Conservation (phyloP, 2,888 invertebrate species). For the Craniophora ligustri region DNA sequence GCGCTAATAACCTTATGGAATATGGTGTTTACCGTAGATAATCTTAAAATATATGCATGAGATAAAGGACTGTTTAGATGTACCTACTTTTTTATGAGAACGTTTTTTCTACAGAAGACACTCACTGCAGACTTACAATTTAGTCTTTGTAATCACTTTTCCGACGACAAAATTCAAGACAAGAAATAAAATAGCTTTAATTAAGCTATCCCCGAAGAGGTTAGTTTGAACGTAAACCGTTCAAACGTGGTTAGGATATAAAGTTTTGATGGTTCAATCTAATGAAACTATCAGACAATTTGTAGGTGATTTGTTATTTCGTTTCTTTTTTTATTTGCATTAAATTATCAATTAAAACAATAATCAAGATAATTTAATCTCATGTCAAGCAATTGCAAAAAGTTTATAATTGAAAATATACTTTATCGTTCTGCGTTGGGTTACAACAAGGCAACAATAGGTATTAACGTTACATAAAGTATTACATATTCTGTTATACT, state of each 20-base stretch:
- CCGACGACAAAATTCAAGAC: constrained; percentile 8
- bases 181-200: no score
- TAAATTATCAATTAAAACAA: no score
- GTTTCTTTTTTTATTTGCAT: background rate
- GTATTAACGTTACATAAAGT: constrained; percentile 17
- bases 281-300: background rate
- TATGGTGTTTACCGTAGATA: constrained; percentile 16
- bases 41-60: constrained; percentile 29
- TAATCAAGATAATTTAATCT: no score
- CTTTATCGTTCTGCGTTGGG: background rate
- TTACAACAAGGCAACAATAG: constrained; percentile 20
- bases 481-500: constrained; percentile 18
- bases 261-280: background rate
- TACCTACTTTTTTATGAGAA: constrained; percentile 4
- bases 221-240: no score
- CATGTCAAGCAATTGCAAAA: no score
- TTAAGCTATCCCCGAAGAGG: no score
- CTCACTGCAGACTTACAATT: constrained; percentile 14
- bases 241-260: no score
- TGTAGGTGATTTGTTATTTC: no score
- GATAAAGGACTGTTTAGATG: constrained; percentile 32
- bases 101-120: background rate
- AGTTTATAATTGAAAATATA: constrained; percentile 5
- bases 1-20: constrained; percentile 34
- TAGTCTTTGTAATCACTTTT: constrained; percentile 35